Base-by-base conservation (phyloP, 2,797 vertebrate genomes). In the Pagetopsis macropterus region DNA sequence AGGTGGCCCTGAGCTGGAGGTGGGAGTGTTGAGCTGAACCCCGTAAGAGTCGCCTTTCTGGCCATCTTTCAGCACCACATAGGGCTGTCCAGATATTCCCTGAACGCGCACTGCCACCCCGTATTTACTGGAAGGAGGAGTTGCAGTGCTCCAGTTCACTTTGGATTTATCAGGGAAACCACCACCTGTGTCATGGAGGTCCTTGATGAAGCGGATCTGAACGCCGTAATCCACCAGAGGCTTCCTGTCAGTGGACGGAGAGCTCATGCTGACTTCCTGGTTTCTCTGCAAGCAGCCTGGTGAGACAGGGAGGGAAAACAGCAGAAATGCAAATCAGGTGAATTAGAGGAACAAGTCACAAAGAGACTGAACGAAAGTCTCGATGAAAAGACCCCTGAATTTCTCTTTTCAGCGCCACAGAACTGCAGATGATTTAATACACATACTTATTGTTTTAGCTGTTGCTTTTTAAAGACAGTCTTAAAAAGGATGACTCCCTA, bases 181-280 rank as follows among this genome's bases (percentile, higher is more conserved):
- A 70, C 88, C 94, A 46, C 93, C 94, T 0, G 90, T 91, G 75
- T 95, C 95, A 14, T 96, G 93, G 45, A 97, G 81, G 76, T 96
- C 95, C 12, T 95, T 96, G 84, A 99, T 99, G 92, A 99, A 99
- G 81, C 98, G 96, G 83, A 99, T 99, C 92, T 99, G 98, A 60
- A 99, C 97, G 0, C 98, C 98, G 1, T 98, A 97, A 85, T 98
- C 97, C 79, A 98, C 89, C 0, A 91, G 96, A 12, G 77, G 90
- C 83, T 94, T 96, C 86, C 92, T 94, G 84, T 98, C 96, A 0
- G 90, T 82, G 78, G 94, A 94, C 33, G 94, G 85, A 15, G 89
- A 70, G 76, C 88, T 95, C 94, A 95, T 95, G 83, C 65, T 82
- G 68, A 75, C 89, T 87, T 89, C 82, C 86, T 82, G 78, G 85